A percentile compares a stretch with the other conserved stretches of the same genome.
phyloP scores from a whole-genome alignment of 2,113 vertebrate species.

The Ginglymostoma cirratum region DNA sequence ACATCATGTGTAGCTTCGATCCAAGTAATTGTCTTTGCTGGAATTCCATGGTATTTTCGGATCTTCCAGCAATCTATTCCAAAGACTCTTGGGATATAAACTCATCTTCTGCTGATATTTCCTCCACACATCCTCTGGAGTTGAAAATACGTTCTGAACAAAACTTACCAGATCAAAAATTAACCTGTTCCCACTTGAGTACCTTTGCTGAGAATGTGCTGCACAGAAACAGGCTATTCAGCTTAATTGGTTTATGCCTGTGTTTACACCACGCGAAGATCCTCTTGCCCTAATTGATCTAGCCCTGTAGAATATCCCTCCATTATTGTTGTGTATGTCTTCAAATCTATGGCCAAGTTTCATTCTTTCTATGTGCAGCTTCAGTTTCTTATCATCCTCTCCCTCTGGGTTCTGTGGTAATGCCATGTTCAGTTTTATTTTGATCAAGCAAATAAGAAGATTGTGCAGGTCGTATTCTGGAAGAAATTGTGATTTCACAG shows the following conservation, averaged over 20 bases:
- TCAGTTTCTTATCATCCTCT: not conserved
- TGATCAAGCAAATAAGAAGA: not conserved
- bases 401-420: not conserved
- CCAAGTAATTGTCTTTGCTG: not conserved
- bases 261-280: not conserved
- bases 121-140: not conserved
- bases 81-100: not conserved
- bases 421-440: not conserved
- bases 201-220: not conserved
- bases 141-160: not conserved
- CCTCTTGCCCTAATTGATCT: not conserved
- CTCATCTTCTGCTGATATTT: not conserved
- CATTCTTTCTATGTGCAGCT: not conserved
- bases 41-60: not conserved
- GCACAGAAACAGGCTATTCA: not conserved
- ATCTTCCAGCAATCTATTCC: not conserved
- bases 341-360: not conserved
- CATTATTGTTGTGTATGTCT: not conserved
- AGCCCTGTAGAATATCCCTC: not conserved
- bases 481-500: not conserved
- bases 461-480: not conserved
- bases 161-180: not conserved
- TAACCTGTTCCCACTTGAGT: not conserved
- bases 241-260: not conserved
- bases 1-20: not conserved